Percentiles rank a stretch among this genome's conserved stretches.
Conservation (phyloP, 2,113 vertebrate genomes). For the Plectropomus leopardus region DNA sequence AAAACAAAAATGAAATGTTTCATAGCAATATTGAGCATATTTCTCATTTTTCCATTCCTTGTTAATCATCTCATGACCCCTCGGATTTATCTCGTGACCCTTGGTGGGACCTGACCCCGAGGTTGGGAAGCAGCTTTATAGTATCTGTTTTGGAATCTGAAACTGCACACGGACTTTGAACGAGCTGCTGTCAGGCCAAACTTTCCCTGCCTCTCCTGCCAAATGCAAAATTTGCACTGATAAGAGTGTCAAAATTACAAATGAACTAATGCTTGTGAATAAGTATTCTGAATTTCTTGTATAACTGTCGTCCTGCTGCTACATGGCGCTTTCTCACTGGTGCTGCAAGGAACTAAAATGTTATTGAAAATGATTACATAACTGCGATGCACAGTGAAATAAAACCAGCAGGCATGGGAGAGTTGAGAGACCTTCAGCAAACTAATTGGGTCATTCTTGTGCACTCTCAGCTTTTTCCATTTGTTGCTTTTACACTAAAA, state of each 20-base stretch:
- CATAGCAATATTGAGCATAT: background rate
- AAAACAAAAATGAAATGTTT: background rate
- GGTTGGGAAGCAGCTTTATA: background rate
- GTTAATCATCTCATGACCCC: slow-evolving; percentile 10
- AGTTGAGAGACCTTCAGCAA: background rate
- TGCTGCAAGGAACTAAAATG: background rate
- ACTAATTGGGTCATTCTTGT: slow-evolving; percentile 11
- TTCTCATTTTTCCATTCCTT: background rate
- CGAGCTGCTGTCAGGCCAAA: background rate
- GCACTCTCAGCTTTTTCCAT: background rate
- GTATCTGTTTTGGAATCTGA: background rate
- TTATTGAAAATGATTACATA: slow-evolving; percentile 18
- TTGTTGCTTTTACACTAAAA: background rate
- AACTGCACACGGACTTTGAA: slow-evolving; percentile 1
- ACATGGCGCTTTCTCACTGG: background rate
- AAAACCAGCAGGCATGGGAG: background rate
- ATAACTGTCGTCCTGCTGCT: background rate
- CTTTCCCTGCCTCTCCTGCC: background rate
- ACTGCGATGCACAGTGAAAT: slow-evolving; percentile 2
- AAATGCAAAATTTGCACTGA: background rate
- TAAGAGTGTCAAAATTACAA: background rate
- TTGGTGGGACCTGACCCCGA: background rate
- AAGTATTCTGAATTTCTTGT: background rate
- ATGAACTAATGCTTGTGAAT: background rate
- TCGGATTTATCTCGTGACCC: background rate